phyloP scores from a whole-genome alignment of 2,888 invertebrate genomes.

The Cheilosia vernalis region DNA sequence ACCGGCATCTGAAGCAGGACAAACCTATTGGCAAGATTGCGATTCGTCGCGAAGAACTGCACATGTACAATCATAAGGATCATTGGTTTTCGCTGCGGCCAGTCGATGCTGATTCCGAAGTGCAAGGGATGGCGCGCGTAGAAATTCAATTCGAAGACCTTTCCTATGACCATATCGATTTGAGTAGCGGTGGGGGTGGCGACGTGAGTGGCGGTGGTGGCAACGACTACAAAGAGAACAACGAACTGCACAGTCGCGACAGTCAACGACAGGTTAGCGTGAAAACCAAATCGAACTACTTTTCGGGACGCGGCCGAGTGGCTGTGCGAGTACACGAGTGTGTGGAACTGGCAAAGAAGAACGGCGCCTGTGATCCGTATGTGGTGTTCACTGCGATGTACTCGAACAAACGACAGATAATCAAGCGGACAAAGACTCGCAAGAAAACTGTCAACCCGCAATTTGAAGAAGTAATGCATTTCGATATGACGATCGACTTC shows the following conservation, averaged over 20 bases:
- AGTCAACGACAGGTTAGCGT: slow-evolving; percentile 44
- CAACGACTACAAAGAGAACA: slow-evolving; percentile 83
- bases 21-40: slow-evolving; percentile 90
- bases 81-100: slow-evolving; percentile 95
- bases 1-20: slow-evolving; percentile 92
- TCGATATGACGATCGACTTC: slow-evolving; percentile 87
- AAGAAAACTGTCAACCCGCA: slow-evolving; percentile 96
- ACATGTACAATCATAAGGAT: slow-evolving; percentile 94
- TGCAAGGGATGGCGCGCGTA: slow-evolving; percentile 94
- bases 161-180: slow-evolving; percentile 77
- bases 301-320: slow-evolving; percentile 80
- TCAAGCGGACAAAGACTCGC: slow-evolving; percentile 92
- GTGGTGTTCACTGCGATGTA: slow-evolving; percentile 91
- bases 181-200: slow-evolving; percentile 65
- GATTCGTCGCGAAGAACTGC: slow-evolving; percentile 93
- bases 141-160: slow-evolving; percentile 86
- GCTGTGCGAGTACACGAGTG: slow-evolving; percentile 91
- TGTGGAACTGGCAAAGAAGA: slow-evolving; percentile 93
- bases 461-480: slow-evolving; percentile 94
- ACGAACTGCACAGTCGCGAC: slow-evolving; percentile 79
- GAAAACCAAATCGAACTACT: slow-evolving; percentile 58
- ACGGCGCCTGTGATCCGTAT: slow-evolving; percentile 96
- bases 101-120: slow-evolving; percentile 95
- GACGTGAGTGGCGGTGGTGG: slow-evolving; percentile 77
- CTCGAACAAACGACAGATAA: slow-evolving; percentile 91